phyloP scores from a whole-genome alignment of 2,113 vertebrate species.

The Pachypanchax playfairii region DNA sequence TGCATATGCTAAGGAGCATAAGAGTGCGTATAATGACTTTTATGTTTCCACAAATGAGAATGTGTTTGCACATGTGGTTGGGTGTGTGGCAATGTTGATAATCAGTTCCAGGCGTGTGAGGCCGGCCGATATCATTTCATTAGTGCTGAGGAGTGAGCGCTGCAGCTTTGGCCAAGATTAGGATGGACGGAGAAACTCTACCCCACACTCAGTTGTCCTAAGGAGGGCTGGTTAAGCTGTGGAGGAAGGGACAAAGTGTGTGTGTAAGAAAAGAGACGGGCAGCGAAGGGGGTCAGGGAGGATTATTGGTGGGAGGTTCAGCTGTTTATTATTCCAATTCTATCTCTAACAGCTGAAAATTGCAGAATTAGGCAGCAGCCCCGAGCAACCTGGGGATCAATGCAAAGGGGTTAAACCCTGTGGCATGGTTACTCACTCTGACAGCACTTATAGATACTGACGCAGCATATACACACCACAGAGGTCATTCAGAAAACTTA shows the following conservation, averaged over 20 bases:
- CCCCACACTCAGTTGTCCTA: conserved; percentile 66
- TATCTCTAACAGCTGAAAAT: conserved; percentile 85
- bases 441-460: conserved; percentile 62
- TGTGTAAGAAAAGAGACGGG: conserved; percentile 23
- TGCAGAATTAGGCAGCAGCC: conserved; percentile 76
- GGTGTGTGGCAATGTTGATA: conserved; percentile 56
- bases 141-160: conserved; percentile 55
- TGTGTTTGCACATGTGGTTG: conserved; percentile 17
- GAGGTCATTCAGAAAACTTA: conserved; percentile 75
- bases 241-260: conserved; percentile 61
- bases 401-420: conserved; percentile 75
- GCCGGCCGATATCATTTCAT: conserved; percentile 73
- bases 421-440: conserved; percentile 64
- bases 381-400: conserved; percentile 68
- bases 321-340: conserved; percentile 86
- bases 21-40: conserved; percentile 8
- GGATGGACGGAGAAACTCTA: conserved; percentile 71
- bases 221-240: conserved; percentile 42
- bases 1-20: neutral
- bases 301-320: conserved; percentile 81
- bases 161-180: conserved; percentile 72
- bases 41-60: conserved; percentile 17
- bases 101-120: conserved; percentile 72
- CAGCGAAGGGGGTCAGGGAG: conserved; percentile 35
- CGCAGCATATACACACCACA: conserved; percentile 48